Conservation (phyloP, 2,888 invertebrate species). For the Lycia hirtaria region DNA sequence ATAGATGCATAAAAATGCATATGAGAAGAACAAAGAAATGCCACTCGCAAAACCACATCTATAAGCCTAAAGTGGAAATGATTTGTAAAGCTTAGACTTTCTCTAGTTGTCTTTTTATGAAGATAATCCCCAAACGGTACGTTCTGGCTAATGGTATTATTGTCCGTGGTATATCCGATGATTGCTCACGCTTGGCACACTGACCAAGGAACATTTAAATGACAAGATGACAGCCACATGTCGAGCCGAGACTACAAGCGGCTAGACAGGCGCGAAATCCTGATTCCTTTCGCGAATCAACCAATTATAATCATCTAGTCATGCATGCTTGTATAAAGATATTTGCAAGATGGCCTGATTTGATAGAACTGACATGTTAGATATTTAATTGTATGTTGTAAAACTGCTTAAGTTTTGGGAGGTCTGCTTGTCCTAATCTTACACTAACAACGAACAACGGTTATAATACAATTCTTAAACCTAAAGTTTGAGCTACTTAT, state of each 20-base stretch:
- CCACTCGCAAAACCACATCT: too few relatives aligned
- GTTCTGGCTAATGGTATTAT: slow-evolving; percentile 40
- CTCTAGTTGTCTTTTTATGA: slow-evolving; percentile 30
- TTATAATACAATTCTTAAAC: too few relatives aligned
- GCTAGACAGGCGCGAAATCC: slow-evolving; percentile 42
- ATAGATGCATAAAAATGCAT: too few relatives aligned
- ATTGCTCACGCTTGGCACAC: slow-evolving; percentile 69
- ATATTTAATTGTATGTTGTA: background rate
- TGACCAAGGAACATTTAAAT: slow-evolving; percentile 62
- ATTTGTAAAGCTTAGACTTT: slow-evolving; percentile 16
- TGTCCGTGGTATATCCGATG: slow-evolving; percentile 53
- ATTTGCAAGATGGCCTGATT: slow-evolving; percentile 11
- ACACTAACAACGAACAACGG: too few relatives aligned
- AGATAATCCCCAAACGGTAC: slow-evolving; percentile 44
- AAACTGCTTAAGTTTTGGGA: background rate
- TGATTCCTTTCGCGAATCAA: slow-evolving; percentile 32
- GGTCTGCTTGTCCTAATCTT: background rate
- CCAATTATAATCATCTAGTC: slow-evolving; percentile 14
- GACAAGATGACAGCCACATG: slow-evolving; percentile 60
- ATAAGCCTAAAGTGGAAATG: background rate
- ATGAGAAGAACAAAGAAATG: too few relatives aligned
- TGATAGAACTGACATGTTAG: background rate
- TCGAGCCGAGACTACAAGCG: slow-evolving; percentile 48
- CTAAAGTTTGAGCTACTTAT: too few relatives aligned
- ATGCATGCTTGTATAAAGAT: background rate